Conservation (phyloP, 2,113 vertebrate species). For the Terrapene triunguis region DNA sequence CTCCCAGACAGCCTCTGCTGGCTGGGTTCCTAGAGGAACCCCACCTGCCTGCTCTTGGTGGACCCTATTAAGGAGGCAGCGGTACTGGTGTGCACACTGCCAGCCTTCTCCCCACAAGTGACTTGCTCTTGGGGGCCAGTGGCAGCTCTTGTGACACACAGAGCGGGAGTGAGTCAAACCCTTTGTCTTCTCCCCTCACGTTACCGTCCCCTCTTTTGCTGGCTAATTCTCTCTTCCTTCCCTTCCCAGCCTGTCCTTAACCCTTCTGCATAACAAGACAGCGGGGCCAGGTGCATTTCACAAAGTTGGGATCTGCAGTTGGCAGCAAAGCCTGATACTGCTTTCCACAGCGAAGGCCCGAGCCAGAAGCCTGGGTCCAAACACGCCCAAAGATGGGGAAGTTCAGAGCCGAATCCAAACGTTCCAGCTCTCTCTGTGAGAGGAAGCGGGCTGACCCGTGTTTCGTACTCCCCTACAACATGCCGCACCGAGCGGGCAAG, state of each 20-base stretch:
- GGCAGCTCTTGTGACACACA: neutral
- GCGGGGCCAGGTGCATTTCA: neutral
- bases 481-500: neutral
- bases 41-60: neutral
- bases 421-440: neutral
- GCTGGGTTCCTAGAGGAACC: neutral
- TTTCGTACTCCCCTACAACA: neutral
- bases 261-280: neutral
- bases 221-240: neutral
- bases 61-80: neutral
- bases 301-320: neutral
- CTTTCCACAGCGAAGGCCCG: neutral
- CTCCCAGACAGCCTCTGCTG: neutral
- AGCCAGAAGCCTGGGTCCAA: neutral
- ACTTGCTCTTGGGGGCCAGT: neutral
- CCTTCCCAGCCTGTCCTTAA: neutral
- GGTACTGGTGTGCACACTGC: neutral
- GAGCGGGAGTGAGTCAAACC: neutral
- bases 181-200: neutral
- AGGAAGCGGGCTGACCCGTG: neutral
- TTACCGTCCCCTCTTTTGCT: neutral
- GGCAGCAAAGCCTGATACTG: neutral
- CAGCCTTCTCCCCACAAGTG: neutral
- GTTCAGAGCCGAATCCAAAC: neutral
- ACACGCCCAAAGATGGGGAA: neutral